phyloP scores from a whole-genome alignment of 2,797 vertebrate genomes.

The Gymnodraco acuticeps region DNA sequence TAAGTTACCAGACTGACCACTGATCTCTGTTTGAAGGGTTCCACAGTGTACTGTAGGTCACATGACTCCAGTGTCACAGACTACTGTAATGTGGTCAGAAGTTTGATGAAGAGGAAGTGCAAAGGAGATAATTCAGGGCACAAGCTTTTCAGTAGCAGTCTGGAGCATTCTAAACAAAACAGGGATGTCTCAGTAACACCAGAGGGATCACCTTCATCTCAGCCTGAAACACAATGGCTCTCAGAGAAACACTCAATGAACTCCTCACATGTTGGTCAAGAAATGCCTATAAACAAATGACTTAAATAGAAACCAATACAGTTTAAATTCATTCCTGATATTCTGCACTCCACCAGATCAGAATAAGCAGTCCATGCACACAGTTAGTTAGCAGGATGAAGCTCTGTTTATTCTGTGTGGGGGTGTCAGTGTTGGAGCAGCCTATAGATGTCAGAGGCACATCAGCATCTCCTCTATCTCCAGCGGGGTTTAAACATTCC shows the following conservation, averaged over 20 bases:
- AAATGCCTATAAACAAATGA: background rate
- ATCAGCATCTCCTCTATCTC: slow-evolving; percentile 61
- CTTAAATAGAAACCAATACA: background rate
- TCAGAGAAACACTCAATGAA: background rate
- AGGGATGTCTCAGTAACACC: background rate
- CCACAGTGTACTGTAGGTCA: background rate
- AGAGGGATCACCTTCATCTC: background rate
- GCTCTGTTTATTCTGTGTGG: slow-evolving; percentile 10
- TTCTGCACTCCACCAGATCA: background rate
- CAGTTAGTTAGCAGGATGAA: slow-evolving; percentile 13
- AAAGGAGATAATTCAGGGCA: background rate
- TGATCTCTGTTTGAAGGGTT: background rate
- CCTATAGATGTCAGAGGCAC: slow-evolving; percentile 67
- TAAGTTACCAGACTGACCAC: background rate
- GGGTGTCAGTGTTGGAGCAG: slow-evolving; percentile 17
- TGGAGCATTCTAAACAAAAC: background rate
- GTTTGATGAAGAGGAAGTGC: background rate
- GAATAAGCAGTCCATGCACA: background rate
- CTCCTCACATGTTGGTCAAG: background rate
- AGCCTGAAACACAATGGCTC: background rate
- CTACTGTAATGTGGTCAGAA: background rate
- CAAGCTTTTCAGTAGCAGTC: background rate
- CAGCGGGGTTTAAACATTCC: slow-evolving; percentile 90
- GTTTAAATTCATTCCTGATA: background rate
- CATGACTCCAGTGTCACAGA: background rate